Evolutionary conservation across 2,797 vertebrate species (phyloP).

Genomic region (Lutra lutra): DNA sequence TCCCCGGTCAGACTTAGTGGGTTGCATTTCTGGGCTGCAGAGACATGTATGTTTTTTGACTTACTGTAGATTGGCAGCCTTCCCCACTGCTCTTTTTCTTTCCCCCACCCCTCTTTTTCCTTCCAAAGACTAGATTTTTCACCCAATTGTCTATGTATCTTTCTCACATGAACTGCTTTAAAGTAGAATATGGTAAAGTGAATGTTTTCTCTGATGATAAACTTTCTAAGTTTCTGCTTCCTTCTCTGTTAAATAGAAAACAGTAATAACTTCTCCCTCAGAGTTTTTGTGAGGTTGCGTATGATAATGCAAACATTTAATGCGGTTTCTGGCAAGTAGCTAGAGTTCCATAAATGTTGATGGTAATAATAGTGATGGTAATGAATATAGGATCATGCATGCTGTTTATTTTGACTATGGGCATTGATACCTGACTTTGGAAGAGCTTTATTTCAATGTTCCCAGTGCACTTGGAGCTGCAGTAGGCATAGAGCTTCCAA

Average conservation of each 20-base stretch:
- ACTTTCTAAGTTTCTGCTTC: not conserved
- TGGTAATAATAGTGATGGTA: not conserved
- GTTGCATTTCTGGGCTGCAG: not conserved
- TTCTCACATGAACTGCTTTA: not conserved
- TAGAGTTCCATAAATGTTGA: not conserved
- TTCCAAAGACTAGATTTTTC: not conserved
- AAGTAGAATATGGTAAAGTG: not conserved
- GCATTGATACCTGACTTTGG: accelerated
- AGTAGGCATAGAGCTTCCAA: no score
- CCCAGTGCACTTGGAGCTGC: not conserved
- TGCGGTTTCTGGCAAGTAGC: not conserved
- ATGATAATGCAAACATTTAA: not conserved
- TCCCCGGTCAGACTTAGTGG: not conserved
- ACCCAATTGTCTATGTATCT: not conserved
- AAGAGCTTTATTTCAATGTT: not conserved
- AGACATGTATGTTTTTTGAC: not conserved
- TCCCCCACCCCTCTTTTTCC: no score
- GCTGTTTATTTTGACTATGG: not conserved
- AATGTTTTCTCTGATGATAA: not conserved
- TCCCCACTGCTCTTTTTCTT: not conserved
- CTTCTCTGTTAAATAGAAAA: not conserved
- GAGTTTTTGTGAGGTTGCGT: not conserved
- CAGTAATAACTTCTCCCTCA: not conserved
- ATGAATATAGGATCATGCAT: not conserved
- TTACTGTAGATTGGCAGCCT: not conserved